Base-by-base conservation (phyloP, 2,113 vertebrate genomes). In the Semicossyphus pulcher region DNA sequence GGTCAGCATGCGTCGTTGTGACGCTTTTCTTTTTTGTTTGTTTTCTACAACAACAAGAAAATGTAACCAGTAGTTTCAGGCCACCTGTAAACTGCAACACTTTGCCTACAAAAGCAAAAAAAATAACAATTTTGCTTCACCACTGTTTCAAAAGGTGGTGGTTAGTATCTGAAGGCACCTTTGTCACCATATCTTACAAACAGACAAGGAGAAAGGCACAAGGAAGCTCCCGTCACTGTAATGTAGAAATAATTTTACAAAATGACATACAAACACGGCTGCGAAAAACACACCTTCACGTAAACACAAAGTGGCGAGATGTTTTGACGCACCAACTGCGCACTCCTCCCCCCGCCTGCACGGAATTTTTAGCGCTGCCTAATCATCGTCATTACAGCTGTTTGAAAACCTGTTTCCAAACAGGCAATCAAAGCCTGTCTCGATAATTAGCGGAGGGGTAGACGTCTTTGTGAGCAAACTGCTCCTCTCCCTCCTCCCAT, bases 371-470 rank as follows among this genome's bases (percentile, higher is more conserved):
- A 91, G 87, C 78, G 36, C 72, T 63, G 80, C 85, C 92, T 94
- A 94, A 94, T 94, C 91, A 93, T 93, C 79, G 91, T 92, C 91
- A 93, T 93, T 93, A 93, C 85, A 87, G 87, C 86, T 89, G 89
- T 92, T 92, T 89, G 89, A 91, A 90, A 92, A 89, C 91, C 81
- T 94, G 93, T 94, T 94, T 94, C 92, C 93, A 94, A 94, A 94
- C 94, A 94, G 91, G 92, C 91, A 93, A 92, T 94, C 92, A 93
- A 89, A 94, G 92, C 85, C 76, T 87, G 86, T 89, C 91, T 89
- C 68, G 78, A 90, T 93, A 94, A 94, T 94, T 94, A 94, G 89
- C 66, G 25, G 84, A 83, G 84, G 84, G 87, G 82, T 91, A 90
- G 92, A 87, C 69, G 57, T 88, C 88, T 89, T 87, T 87, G 83